Conservation (phyloP, 2,888 invertebrate genomes). For the Tuberolachnus salignus region DNA sequence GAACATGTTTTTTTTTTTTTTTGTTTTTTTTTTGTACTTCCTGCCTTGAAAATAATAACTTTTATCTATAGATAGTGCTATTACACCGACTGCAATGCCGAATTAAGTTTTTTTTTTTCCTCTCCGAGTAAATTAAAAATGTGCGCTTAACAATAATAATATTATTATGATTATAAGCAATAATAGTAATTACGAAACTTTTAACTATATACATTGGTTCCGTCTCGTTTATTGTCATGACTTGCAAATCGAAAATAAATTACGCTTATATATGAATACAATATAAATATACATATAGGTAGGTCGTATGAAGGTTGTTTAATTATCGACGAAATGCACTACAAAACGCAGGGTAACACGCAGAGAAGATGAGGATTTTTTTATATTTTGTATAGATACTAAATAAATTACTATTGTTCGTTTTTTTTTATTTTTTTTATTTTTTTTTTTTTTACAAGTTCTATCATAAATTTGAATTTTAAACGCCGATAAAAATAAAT, state of each 20-base stretch:
- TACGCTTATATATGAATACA: constrained; percentile 21
- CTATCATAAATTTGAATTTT: no score
- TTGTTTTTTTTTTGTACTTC: no score
- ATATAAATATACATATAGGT: no score
- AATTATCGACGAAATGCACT: background rate
- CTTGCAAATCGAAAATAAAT: constrained; percentile 19
- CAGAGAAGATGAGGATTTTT: no score
- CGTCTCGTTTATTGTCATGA: constrained; percentile 13
- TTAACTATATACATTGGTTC: no score
- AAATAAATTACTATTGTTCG: no score
- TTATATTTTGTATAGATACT: no score
- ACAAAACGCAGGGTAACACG: background rate
- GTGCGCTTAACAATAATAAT: background rate
- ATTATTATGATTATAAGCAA: background rate
- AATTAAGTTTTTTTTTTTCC: background rate
- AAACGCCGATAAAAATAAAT: no score
- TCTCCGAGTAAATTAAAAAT: background rate
- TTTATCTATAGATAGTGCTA: no score
- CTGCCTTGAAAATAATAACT: no score
- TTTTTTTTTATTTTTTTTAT: background rate
- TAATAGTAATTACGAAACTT: background rate
- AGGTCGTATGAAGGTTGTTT: background rate
- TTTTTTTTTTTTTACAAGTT: background rate
- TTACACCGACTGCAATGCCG: no score
- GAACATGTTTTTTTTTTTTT: no score